Percentiles rank a stretch among this genome's conserved stretches.
Conservation (phyloP, 2,113 vertebrate genomes). For the Sarotherodon lohbergeri region DNA sequence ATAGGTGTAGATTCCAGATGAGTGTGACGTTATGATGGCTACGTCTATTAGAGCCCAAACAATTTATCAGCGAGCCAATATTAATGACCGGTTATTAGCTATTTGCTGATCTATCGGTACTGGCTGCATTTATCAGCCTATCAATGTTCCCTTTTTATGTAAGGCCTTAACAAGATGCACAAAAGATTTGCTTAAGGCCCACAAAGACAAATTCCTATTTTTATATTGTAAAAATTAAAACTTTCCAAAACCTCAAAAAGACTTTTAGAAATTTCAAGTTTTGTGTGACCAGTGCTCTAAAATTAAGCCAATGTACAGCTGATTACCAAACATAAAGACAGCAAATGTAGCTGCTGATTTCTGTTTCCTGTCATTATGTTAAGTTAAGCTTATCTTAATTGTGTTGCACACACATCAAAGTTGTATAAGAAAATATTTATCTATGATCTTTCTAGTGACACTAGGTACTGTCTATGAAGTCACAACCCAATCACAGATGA, state of each 20-base stretch:
- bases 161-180: neutral
- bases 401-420: neutral
- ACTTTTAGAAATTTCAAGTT: neutral
- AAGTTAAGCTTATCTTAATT: neutral
- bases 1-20: neutral
- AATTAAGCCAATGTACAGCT: neutral
- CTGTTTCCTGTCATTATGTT: neutral
- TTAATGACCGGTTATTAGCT: neutral
- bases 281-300: neutral
- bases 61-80: neutral
- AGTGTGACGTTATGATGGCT: neutral
- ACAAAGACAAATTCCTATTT: neutral
- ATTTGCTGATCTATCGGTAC: neutral
- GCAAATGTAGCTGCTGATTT: neutral
- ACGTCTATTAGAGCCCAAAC: neutral
- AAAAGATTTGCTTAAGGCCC: neutral
- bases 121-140: neutral
- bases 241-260: neutral
- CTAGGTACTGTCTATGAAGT: neutral
- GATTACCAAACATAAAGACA: neutral
- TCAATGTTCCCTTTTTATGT: neutral
- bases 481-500: neutral
- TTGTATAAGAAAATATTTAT: neutral
- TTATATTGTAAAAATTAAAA: neutral
- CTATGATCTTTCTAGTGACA: neutral